Evolutionary conservation across 2,888 invertebrate genomes (phyloP), one percentile per base, ranked within the genome.

Genomic region (Yponomeuta plumbellus): DNA sequence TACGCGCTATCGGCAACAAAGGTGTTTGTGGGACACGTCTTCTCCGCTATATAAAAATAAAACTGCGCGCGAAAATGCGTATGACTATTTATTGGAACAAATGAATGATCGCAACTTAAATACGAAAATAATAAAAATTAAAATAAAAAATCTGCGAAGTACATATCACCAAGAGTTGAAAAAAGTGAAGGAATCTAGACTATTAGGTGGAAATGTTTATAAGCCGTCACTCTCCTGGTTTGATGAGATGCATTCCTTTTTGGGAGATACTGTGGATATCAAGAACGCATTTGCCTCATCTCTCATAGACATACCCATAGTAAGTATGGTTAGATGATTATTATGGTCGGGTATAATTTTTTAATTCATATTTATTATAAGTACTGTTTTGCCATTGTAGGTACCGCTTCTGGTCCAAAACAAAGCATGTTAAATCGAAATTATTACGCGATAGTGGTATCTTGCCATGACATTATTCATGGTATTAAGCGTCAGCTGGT

Each of bases 161-260:
- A 61, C 61, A 8, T 61, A 61, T 22, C 61, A 61, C 23, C 61
- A 61, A 4, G 61, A 61, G 22, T 61, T 61, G 23, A 61, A 61
- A 22, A 61, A 61, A 26, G 22, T 61, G 17, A 26, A 61, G 61
- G 11, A 22, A 11, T 61, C 23, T 61, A 61, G 17, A 8, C 20
- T 11, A 61, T 57, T 8, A 20, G 20, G 20, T 21, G 0, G n/a
- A 10, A 20, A 10, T 57, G 57, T 57, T 2, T 57, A 57, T n/a
- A 57, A 57, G 21, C 57, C 57, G 8, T 21, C 20, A 21, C 57
- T 57, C 0, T 17, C 21, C 21, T 57, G 57, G 57, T 57, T 57
- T 17, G 57, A 57, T 20, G n/a, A n/a, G n/a, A 57, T 57, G 57
- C 57, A 57, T 20, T n/a, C 57, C 8, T 57, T 57, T 57, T 57